These are phyloP conservation scores for Ornithoptera alexandrae DNA, from an alignment of 2,888 invertebrate species.

Conservation along the genomic window DNA sequence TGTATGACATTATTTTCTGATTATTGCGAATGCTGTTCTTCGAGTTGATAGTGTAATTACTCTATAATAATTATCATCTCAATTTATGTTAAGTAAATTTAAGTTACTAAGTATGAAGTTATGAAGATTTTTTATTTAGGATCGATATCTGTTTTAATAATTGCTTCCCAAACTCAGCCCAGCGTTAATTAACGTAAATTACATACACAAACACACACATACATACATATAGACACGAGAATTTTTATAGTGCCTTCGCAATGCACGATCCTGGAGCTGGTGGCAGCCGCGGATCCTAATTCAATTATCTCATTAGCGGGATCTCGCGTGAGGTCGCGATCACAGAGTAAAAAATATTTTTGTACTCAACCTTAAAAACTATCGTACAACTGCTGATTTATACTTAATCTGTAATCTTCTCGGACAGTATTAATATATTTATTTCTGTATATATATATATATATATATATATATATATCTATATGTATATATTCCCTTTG, in stretches of 20 bases:
- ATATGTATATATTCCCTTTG: not conserved
- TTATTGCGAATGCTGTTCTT: no score
- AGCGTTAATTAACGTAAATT: not conserved
- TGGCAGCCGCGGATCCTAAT: slow-evolving; percentile 4
- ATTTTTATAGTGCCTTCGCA: slow-evolving; percentile 2
- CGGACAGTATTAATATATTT: slow-evolving; percentile 14
- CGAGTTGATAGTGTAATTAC: no score
- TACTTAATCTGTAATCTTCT: slow-evolving; percentile 9
- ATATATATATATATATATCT: not conserved
- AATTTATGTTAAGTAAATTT: not conserved
- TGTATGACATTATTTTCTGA: not conserved
- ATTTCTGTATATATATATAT: not conserved
- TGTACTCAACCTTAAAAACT: not conserved
- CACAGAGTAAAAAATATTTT: slow-evolving; percentile 8
- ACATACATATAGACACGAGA: not conserved
- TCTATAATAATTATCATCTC: not conserved
- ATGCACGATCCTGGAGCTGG: slow-evolving; percentile 1
- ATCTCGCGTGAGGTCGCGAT: not conserved
- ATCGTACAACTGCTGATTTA: not conserved
- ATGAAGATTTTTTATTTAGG: not conserved
- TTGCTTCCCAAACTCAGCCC: not conserved
- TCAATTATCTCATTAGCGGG: slow-evolving; percentile 17
- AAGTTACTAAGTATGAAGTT: not conserved
- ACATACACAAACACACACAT: not conserved
- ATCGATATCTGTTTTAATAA: not conserved